Base-by-base conservation (phyloP, 2,113 vertebrate genomes). In the Gadus chalcogrammus region DNA sequence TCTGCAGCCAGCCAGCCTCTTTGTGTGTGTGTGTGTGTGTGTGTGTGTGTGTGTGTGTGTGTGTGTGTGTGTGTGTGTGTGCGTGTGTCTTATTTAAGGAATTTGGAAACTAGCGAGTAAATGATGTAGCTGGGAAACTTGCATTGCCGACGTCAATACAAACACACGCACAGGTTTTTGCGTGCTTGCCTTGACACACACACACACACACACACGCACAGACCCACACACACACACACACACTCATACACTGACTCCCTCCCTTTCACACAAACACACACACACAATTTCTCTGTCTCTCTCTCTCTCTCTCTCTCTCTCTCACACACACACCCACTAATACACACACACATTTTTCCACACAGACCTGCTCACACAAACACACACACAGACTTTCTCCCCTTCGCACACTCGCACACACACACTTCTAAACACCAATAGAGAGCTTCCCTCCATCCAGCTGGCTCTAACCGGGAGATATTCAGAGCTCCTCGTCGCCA, bases 401-500 rank as follows among this genome's bases (percentile, higher is more conserved):
- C 24, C 2, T 24, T 24, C 24, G 2, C 31, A 35, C 31, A 35
- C 31, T 24, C 24, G 2, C 31, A 35, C 31, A 35, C 31, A 35
- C 31, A 73, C 71, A 18, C 55, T 63, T 64, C 60, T 31, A 65
- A 9, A 74, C 56, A 65, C 35, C 56, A 66, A 61, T 35, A 35
- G 31, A 35, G 31, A 18, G 64, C 66, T 85, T 15, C 77, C 72
- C 42, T 80, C 73, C 64, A 82, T 87, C 86, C 85, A 87, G 85
- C 87, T 85, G 88, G 74, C 80, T 76, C 80, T 88, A 55, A 28
- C 79, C 82, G 79, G 77, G 87, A 88, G 84, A 88, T 84, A 86
- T 86, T 82, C 81, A 86, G 71, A 60, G 53, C 69, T 74, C 72
- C 76, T 82, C 74, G 75, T 74, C 66, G 85, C 88, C 88, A 89